Evolutionary conservation across 1,140 invertebrate genomes (phyloP).

Genomic region (Daktulosphaira vitifoliae): DNA sequence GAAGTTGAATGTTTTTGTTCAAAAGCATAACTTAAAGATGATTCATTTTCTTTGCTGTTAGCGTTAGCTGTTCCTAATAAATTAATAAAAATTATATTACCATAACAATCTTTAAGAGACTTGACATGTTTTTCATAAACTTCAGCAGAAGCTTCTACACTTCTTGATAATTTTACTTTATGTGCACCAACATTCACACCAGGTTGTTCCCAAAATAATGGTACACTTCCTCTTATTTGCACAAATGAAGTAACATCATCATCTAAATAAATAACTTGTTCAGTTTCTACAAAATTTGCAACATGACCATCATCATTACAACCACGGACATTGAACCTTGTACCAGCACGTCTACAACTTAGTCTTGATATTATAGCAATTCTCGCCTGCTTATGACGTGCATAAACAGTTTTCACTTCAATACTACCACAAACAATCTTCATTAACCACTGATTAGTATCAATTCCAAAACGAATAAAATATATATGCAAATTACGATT

Average conservation of each 20-base stretch:
- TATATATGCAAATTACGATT: constrained; percentile 90
- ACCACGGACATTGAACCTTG: constrained; percentile 93
- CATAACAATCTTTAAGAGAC: constrained; percentile 82
- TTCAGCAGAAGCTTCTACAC: constrained; percentile 82
- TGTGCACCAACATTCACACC: constrained; percentile 91
- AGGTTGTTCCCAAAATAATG: constrained; percentile 98
- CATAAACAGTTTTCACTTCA: constrained; percentile 92
- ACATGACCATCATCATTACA: constrained; percentile 98
- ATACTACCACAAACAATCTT: constrained; percentile 93
- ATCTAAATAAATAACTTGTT: constrained; percentile 90
- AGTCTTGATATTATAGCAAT: constrained; percentile 90
- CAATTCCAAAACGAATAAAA: constrained; percentile 78
- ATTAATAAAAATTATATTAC: constrained; percentile 85
- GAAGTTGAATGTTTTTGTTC: constrained; percentile 73
- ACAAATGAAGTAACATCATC: constrained; percentile 73
- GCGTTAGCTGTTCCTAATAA: constrained; percentile 77
- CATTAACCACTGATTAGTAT: constrained; percentile 78
- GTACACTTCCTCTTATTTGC: constrained; percentile 91
- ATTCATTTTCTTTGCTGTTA: constrained; percentile 94
- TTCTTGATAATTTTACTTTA: constrained; percentile 93
- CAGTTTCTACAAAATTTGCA: constrained; percentile 99
- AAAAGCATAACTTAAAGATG: constrained; percentile 88
- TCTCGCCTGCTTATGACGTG: constrained; percentile 81
- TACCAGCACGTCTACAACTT: constrained; percentile 93
- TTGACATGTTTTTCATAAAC: constrained; percentile 87